Percentiles rank a stretch among this genome's conserved stretches.
These are phyloP conservation scores for Andrena fulva DNA, from an alignment of 2,888 invertebrate genomes.

Conservation along the genomic window DNA sequence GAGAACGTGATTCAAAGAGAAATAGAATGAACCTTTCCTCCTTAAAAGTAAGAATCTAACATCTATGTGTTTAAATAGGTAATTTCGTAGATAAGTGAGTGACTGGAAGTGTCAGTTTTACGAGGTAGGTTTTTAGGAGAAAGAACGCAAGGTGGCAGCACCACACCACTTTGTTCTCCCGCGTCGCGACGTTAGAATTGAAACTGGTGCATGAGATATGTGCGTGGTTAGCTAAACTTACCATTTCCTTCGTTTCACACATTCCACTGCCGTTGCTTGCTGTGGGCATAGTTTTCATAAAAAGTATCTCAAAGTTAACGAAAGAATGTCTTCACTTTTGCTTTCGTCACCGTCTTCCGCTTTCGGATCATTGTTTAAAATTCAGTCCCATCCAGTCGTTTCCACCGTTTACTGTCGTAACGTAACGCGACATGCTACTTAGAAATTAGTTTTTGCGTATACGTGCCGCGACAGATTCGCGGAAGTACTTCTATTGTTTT, in stretches of 20 bases:
- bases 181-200: slow-evolving; percentile 43
- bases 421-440: not conserved
- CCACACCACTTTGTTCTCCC: slow-evolving; percentile 22
- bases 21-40: too few species aligned
- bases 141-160: slow-evolving; percentile 37
- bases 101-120: not conserved
- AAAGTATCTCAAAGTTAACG: not conserved
- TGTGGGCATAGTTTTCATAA: not conserved
- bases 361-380: not conserved
- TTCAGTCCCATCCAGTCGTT: slow-evolving; percentile 2
- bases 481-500: not conserved
- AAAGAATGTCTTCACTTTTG: not conserved
- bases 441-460: not conserved
- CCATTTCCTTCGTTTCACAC: not conserved
- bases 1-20: too few species aligned
- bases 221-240: not conserved
- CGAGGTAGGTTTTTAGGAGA: not conserved
- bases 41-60: too few species aligned
- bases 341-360: not conserved
- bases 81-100: not conserved
- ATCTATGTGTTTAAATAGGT: not conserved
- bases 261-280: not conserved
- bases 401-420: not conserved
- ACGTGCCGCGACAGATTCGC: not conserved
- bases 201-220: not conserved